Evolutionary conservation across 2,888 invertebrate species (phyloP), one percentile per base, ranked within the genome.

Genomic region (Caenorhabditis sulstoni): DNA sequence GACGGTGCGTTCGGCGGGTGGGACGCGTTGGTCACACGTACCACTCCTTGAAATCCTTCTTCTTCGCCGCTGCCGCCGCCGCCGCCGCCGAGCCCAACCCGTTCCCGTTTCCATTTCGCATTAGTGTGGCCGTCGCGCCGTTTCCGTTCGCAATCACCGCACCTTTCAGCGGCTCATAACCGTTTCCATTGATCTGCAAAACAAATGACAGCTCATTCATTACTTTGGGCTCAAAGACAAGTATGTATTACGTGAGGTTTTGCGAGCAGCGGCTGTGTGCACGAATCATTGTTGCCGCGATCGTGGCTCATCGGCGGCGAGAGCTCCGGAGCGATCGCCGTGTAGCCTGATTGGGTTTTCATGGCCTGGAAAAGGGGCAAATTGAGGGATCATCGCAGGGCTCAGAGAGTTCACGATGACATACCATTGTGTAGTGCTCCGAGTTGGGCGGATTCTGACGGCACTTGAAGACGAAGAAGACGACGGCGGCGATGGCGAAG

Each of bases 21-120:
- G n/a, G n/a, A n/a, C n/a, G n/a, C n/a, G n/a, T n/a, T n/a, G 16
- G 45, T 81, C 75, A 88, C 67, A 88, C 88, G 75, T 88, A 88
- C 88, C 88, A 88, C 83, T 88, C 88, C 65, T 88, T 88, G 79
- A 88, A 88, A 75, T 88, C 88, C 62, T 88, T 88, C 78, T 87
- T 87, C 76, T 85, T 84, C 52, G 75, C 79, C 61, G 68, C 66
- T n/a, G n/a, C n/a, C n/a, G n/a, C n/a, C n/a, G n/a, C n/a, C n/a
- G n/a, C n/a, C n/a, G n/a, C n/a, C n/a, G n/a, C n/a, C n/a, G n/a
- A n/a, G n/a, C n/a, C n/a, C n/a, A n/a, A n/a, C 23, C 65, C 62
- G 66, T 74, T 74, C 55, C 80, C 77, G 67, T 83, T 81, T 66
- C 83, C 82, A 78, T 83, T 84, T 57, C 52, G 61, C 73, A 68